Evolutionary conservation across 2,113 vertebrate genomes (phyloP).

Genomic region (Chaetura pelagica): DNA sequence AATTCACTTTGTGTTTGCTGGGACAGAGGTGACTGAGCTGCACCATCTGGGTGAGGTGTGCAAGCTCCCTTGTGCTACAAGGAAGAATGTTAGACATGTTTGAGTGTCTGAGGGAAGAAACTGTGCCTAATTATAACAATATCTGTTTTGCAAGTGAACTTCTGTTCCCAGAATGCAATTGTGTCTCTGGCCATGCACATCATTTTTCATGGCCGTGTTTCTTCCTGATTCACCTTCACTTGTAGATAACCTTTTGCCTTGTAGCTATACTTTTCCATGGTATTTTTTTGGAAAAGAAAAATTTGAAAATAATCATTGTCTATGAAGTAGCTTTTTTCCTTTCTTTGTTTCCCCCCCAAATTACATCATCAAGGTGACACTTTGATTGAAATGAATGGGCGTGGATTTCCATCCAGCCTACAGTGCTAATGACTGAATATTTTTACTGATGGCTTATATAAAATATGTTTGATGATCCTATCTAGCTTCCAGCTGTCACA

Average conservation of each 20-base stretch:
- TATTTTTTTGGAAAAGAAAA: not conserved
- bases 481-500: not conserved
- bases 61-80: not conserved
- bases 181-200: not conserved
- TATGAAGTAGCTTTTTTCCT: not conserved
- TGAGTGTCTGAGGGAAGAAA: not conserved
- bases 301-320: not conserved
- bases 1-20: not conserved
- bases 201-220: not conserved
- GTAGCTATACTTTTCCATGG: not conserved
- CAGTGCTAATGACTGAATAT: not conserved
- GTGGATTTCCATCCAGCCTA: not conserved
- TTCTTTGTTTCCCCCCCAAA: not conserved
- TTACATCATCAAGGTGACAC: not conserved
- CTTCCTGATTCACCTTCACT: not conserved
- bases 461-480: constrained; percentile 5
- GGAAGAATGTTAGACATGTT: not conserved
- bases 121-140: not conserved
- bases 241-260: not conserved
- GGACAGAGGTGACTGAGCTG: not conserved
- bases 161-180: not conserved
- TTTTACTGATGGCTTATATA: not conserved
- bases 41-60: not conserved
- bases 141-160: not conserved
- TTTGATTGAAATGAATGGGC: not conserved